These are phyloP conservation scores for Sylvilagus bachmani DNA, from an alignment of 2,113 vertebrate genomes.

Conservation along the genomic window DNA sequence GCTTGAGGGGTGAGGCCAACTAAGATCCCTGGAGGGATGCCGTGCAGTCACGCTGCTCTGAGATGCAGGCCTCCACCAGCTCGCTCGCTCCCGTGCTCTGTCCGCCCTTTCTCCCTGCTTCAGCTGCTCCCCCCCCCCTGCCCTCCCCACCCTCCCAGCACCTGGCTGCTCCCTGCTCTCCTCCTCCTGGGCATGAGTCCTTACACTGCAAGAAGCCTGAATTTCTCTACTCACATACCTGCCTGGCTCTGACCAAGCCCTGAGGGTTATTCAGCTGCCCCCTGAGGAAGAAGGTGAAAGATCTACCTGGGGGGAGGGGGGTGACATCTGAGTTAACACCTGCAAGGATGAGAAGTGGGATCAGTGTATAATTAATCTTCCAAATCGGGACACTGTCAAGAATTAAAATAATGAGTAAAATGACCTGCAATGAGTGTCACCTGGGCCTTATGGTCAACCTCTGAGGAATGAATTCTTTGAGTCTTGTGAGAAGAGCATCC, in stretches of 20 bases:
- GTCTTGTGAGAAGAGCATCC: background rate
- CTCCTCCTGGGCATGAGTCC: background rate
- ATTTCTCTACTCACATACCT: background rate
- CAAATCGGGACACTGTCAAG: background rate
- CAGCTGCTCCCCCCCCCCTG: no score
- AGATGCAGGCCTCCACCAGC: background rate
- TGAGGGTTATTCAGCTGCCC: no score
- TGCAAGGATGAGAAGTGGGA: background rate
- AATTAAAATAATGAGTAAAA: background rate
- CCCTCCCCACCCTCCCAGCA: background rate
- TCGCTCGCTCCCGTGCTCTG: accelerated
- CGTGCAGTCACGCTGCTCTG: background rate
- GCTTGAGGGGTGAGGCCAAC: background rate
- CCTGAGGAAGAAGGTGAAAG: background rate
- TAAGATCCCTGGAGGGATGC: background rate
- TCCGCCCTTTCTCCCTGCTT: background rate
- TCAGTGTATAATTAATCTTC: background rate
- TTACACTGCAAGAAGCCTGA: background rate
- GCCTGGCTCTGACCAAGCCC: background rate
- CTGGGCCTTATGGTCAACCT: background rate
- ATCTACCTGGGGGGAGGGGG: background rate
- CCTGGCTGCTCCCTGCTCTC: background rate
- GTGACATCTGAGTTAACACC: background rate
- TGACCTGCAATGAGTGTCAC: background rate
- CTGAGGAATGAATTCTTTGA: background rate